Evolutionary conservation across 2,888 invertebrate species (phyloP).

Genomic region (Orthosia gothica): DNA sequence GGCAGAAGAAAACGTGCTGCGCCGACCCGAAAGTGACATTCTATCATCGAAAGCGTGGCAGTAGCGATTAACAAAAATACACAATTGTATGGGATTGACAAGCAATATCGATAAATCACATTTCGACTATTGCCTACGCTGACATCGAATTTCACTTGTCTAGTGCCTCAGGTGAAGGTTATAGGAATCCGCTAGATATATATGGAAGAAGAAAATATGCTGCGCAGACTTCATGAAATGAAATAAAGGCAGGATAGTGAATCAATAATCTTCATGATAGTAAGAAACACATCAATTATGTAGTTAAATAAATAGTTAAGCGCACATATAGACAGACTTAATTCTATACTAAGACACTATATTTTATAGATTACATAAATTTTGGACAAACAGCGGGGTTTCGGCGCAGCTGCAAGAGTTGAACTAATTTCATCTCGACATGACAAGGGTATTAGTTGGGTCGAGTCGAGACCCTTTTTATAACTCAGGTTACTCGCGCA

Average conservation of each 20-base stretch:
- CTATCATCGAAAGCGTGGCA: no score
- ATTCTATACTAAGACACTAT: conserved; percentile 11
- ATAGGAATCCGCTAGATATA: no score
- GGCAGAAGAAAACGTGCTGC: no score
- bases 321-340: conserved; percentile 3
- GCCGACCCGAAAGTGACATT: no score
- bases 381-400: conserved; percentile 84
- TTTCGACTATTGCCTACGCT: no score
- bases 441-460: conserved; percentile 91
- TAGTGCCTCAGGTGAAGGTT: no score
- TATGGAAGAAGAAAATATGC: neutral
- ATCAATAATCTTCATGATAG: neutral
- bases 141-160: no score
- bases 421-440: conserved; percentile 90
- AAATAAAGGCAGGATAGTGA: neutral
- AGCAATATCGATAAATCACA: no score
- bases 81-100: no score
- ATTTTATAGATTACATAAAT: conserved; percentile 78
- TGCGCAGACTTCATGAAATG: neutral
- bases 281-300: neutral
- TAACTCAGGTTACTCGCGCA: conserved; percentile 83
- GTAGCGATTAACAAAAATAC: no score
- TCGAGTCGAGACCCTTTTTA: conserved; percentile 86
- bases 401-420: conserved; percentile 87
- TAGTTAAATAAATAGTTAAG: neutral